phyloP scores from a whole-genome alignment of 1,140 invertebrate species.

The Eumaeus atala region DNA sequence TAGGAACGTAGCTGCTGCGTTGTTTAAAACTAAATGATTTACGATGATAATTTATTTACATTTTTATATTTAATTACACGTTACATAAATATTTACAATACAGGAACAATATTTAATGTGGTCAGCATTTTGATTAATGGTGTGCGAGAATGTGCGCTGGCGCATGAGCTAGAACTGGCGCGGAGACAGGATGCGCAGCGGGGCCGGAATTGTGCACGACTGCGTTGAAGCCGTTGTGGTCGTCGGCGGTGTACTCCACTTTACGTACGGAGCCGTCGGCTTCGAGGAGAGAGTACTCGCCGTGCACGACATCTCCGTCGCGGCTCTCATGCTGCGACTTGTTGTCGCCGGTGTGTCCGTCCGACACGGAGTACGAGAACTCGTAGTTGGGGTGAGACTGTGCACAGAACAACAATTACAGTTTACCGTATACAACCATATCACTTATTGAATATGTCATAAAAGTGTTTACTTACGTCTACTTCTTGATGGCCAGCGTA shows the following conservation, averaged over 20 bases:
- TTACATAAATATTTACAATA: too few relatives aligned
- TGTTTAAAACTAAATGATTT: too few relatives aligned
- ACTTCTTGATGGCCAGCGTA: constrained; percentile 4
- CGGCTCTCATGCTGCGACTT: constrained; percentile 72
- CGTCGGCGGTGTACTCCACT: constrained; percentile 73
- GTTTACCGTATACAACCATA: too few relatives aligned
- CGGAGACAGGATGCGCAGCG: constrained; percentile 26
- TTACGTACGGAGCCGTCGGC: constrained; percentile 73
- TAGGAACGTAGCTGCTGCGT: too few relatives aligned
- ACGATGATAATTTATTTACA: too few relatives aligned
- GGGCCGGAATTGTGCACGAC: constrained; percentile 73
- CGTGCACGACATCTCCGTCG: constrained; percentile 71
- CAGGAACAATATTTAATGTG: too few relatives aligned
- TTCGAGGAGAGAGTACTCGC: constrained; percentile 72
- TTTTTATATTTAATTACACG: too few relatives aligned
- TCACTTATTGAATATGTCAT: too few relatives aligned
- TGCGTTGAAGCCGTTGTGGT: constrained; percentile 75
- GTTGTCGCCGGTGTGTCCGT: constrained; percentile 70
- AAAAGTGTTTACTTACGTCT: constrained; percentile 23
- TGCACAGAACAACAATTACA: too few relatives aligned
- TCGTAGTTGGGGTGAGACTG: constrained; percentile 62
- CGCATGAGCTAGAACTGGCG: constrained; percentile 1
- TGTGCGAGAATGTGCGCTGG: constrained; percentile 18
- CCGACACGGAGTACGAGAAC: constrained; percentile 70
- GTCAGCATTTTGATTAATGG: constrained; percentile 15